Evolutionary conservation across 1,140 invertebrate species (phyloP), one percentile per base, ranked within the genome.

Genomic region (Drosophila pseudoananassae): DNA sequence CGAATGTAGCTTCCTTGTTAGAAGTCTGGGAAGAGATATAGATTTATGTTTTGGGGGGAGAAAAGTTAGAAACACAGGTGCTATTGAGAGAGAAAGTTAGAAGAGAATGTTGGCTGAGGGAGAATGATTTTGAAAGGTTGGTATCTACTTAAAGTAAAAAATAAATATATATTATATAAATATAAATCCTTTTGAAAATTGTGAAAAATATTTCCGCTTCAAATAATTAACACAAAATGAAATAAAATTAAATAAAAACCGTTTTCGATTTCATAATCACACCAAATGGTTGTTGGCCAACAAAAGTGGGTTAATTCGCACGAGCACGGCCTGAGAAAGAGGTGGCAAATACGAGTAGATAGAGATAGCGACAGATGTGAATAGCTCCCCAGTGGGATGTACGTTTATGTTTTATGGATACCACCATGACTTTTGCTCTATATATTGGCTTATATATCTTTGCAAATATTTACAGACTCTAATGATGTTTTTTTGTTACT

Each of bases 251-350:
- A 80, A 81, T 70, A 85, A 73, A 61, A 77, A 70, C 45, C 40
- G 59, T 66, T 73, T 77, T 59, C 49, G 43, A 70, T 85, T 85
- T 85, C 81, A 76, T 80, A 84, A 84, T 64, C 76, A 60, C 43
- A 71, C 56, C 4, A 49, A 61, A 64, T 58, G 75, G 45, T 29
- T 20, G 43, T 40, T 53, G 25, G 40, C 49, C 33, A 85, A 50
- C 54, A 74, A 85, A 85, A 81, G 53, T 87, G 69, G 82, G 82
- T 81, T 78, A 85, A 81, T 87, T 77, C 43, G 55, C 70, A 54
- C 66, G 54, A 43, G 57, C 47, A 31, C 29, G 12, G 7, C n/a
- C 4, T 5, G n/a, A 10, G 23, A 51, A 29, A 70, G 25, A 47
- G 17, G 31, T 5, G 17, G 23, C 23, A 29, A 3, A 29, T 40